Conservation (phyloP, 1,140 invertebrate species). For the Leptinotarsa undecemlineata region DNA sequence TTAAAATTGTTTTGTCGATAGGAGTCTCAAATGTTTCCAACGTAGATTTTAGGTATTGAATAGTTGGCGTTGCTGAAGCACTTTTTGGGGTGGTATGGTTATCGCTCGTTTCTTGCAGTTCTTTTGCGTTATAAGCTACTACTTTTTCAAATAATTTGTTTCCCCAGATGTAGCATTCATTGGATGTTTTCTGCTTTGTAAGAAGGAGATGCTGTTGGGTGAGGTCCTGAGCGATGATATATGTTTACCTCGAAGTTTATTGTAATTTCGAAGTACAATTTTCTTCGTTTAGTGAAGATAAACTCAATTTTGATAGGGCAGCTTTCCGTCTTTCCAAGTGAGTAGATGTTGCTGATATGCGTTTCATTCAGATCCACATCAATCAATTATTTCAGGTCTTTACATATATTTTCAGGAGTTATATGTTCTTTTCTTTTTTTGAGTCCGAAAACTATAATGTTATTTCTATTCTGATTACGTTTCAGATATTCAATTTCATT, state of each 20-base stretch:
- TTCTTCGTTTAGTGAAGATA: background rate
- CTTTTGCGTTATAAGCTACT: constrained; percentile 4
- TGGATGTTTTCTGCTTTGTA: background rate
- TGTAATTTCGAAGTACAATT: background rate
- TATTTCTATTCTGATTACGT: constrained; percentile 1
- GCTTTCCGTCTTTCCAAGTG: background rate
- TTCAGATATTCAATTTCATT: constrained; percentile 4
- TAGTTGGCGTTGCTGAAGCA: background rate
- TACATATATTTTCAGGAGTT: constrained; percentile 4
- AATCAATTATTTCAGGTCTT: constrained; percentile 3
- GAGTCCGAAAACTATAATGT: background rate
- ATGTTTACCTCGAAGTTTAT: background rate
- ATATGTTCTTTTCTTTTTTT: background rate
- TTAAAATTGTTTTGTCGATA: background rate
- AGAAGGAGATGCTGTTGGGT: background rate
- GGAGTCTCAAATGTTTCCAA: background rate
- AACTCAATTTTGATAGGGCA: background rate
- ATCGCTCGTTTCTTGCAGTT: constrained; percentile 6
- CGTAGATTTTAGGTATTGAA: background rate
- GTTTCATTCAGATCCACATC: background rate
- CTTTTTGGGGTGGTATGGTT: background rate
- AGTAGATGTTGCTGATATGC: background rate
- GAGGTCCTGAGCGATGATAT: constrained; percentile 8
- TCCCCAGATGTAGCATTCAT: background rate
- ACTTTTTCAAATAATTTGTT: background rate